Conservation (phyloP, 2,113 vertebrate species). For the Marcusenius ussheri region DNA sequence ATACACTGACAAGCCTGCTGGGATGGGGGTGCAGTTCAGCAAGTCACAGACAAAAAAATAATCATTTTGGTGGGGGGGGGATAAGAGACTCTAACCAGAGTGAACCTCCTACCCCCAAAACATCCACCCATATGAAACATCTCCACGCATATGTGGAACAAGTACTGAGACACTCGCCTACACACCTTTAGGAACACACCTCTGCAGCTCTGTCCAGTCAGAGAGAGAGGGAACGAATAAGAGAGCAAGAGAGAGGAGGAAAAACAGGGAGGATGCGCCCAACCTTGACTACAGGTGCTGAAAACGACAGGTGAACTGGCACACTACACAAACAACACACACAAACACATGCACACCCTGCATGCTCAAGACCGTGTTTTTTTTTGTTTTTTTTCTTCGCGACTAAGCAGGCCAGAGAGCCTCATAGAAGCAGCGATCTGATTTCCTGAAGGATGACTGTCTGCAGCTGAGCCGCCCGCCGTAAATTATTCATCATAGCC, state of each 20-base stretch:
- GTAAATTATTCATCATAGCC: slow-evolving; percentile 30
- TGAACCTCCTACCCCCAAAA: neutral
- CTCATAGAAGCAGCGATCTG: neutral
- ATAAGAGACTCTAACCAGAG: neutral
- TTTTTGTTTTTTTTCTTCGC: neutral
- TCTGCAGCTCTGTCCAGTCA: neutral
- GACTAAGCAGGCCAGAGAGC: neutral
- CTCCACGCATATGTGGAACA: neutral
- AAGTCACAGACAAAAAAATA: neutral
- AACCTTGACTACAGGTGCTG: slow-evolving; percentile 4
- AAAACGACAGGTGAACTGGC: neutral
- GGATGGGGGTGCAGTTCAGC: neutral
- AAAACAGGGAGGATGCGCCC: neutral
- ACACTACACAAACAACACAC: slow-evolving; percentile 4
- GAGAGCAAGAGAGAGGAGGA: neutral
- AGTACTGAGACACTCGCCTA: neutral
- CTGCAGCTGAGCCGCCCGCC: slow-evolving; percentile 5
- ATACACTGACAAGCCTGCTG: neutral
- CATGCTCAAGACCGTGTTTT: neutral
- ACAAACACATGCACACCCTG: neutral
- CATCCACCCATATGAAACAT: neutral
- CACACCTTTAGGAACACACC: neutral
- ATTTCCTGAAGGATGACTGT: slow-evolving; percentile 3
- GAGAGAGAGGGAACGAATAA: neutral
- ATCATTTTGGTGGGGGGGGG: neutral